Evolutionary conservation across 2,888 invertebrate genomes (phyloP).

Genomic region (Tortricodes alternella): DNA sequence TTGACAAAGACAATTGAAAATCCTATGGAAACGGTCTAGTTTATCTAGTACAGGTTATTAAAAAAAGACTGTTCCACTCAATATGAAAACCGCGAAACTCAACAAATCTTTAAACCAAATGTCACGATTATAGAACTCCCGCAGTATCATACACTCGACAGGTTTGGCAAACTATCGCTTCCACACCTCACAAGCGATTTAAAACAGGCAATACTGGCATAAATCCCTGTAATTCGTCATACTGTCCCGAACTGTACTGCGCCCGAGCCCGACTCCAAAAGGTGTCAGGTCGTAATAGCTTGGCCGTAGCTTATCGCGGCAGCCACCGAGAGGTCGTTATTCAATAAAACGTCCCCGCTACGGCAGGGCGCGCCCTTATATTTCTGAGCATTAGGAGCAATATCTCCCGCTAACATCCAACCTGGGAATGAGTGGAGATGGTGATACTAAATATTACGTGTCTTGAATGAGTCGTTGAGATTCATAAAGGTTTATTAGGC

Average conservation of each 20-base stretch:
- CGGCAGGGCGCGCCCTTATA: slow-evolving; percentile 45
- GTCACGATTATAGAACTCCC: not conserved
- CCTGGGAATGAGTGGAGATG: not conserved
- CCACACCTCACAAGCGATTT: not conserved
- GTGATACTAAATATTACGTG: slow-evolving; percentile 9
- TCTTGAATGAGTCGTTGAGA: not conserved
- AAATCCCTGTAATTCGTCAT: slow-evolving; percentile 21
- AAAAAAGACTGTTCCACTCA: no score
- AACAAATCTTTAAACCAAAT: not conserved
- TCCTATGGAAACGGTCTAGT: not conserved
- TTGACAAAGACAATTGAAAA: not conserved
- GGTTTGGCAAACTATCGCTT: slow-evolving; percentile 5
- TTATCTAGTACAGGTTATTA: not conserved
- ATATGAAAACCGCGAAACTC: no score
- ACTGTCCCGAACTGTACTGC: slow-evolving; percentile 12
- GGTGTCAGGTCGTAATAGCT: slow-evolving; percentile 34
- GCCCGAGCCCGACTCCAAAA: slow-evolving; percentile 35
- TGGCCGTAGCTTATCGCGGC: slow-evolving; percentile 58
- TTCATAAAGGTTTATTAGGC: not conserved
- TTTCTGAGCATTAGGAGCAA: slow-evolving; percentile 47
- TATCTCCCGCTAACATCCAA: slow-evolving; percentile 46
- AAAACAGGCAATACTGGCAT: slow-evolving; percentile 15
- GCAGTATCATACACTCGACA: not conserved
- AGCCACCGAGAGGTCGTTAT: slow-evolving; percentile 60
- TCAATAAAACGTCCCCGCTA: slow-evolving; percentile 63